These are phyloP conservation scores for Phaethon lepturus DNA, from an alignment of 2,113 vertebrate species.

Conservation along the genomic window DNA sequence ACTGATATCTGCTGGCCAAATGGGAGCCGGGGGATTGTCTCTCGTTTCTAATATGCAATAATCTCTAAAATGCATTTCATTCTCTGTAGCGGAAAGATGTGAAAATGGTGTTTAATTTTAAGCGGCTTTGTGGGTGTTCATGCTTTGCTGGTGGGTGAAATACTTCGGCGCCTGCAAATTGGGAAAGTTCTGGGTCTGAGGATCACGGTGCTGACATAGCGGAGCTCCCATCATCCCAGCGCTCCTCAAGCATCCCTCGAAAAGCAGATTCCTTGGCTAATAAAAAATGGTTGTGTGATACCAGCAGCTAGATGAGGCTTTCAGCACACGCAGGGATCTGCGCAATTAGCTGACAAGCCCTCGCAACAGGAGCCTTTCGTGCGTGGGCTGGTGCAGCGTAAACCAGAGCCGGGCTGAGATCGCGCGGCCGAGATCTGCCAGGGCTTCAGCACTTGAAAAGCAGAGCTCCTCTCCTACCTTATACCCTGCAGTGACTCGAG, in stretches of 20 bases:
- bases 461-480: background rate
- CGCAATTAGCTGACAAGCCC: background rate
- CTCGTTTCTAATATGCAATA: background rate
- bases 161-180: background rate
- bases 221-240: rapidly evolving
- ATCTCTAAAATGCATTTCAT: background rate
- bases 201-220: background rate
- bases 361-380: background rate
- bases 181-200: background rate
- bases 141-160: background rate
- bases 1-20: background rate
- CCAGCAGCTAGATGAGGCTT: background rate
- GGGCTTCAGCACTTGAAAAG: background rate
- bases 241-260: rapidly evolving
- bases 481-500: background rate
- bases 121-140: background rate
- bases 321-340: background rate
- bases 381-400: background rate
- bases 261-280: background rate
- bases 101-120: background rate
- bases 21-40: background rate
- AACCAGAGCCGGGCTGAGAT: background rate
- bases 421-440: background rate
- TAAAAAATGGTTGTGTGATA: background rate
- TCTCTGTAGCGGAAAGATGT: background rate